Evolutionary conservation across 2,888 invertebrate species (phyloP).

Genomic region (Creontiades dilutus): DNA sequence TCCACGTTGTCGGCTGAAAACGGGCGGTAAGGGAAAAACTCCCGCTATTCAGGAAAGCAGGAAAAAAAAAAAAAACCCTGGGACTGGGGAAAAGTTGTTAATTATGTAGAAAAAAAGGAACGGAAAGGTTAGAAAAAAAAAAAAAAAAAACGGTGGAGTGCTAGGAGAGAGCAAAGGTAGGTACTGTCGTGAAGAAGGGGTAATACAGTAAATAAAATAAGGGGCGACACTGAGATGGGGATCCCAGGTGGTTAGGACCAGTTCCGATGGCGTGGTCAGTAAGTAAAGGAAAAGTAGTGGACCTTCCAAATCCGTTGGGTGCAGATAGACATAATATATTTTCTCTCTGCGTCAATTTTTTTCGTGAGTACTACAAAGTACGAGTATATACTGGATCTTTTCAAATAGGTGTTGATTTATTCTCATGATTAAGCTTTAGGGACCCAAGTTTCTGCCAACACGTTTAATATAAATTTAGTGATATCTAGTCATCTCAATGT

Average conservation of each 20-base stretch:
- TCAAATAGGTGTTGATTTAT: too few relatives aligned
- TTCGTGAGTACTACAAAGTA: too few relatives aligned
- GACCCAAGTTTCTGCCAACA: too few relatives aligned
- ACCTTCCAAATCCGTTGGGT: background rate
- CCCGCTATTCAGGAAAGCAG: background rate
- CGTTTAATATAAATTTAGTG: too few relatives aligned
- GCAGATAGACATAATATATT: background rate
- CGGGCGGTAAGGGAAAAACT: background rate
- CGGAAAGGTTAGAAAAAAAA: background rate
- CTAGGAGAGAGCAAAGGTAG: background rate
- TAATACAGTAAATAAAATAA: constrained; percentile 17
- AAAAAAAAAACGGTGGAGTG: too few relatives aligned
- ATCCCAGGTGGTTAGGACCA: background rate
- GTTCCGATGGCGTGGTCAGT: background rate
- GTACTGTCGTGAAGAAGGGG: background rate
- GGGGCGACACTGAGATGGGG: background rate
- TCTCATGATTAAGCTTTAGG: too few relatives aligned
- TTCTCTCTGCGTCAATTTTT: background rate
- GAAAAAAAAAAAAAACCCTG: background rate
- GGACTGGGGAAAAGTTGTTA: constrained; percentile 17
- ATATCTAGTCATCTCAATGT: too few relatives aligned
- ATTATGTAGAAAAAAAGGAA: background rate
- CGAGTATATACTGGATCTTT: too few relatives aligned
- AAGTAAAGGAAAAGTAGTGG: background rate
- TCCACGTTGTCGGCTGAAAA: background rate